Base-by-base conservation (phyloP, 2,797 vertebrate genomes). In the Gymnoscopelus microlampas region DNA sequence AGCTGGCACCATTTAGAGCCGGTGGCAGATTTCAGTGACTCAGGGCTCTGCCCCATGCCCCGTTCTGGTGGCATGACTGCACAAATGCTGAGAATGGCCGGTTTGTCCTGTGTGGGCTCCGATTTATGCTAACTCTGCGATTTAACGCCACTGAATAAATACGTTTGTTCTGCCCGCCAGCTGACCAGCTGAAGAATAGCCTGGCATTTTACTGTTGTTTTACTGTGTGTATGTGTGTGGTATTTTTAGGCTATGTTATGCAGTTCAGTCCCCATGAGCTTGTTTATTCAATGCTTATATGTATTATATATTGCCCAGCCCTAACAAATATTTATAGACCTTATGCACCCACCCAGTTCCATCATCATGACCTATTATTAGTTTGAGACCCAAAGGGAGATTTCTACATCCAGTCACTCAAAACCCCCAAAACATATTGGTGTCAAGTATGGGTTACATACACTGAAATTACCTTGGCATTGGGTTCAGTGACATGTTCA, bases 61-160 rank as follows among this genome's bases (percentile, higher is more conserved):
- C 51, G 55, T 61, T 76, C 60, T 73, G 72, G 78, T 81, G 79
- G 78, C 69, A 81, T 79, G 80, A 87, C 70, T 79, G 70, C 79
- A 91, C 85, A 87, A 86, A 88, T 82, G 81, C 87, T 85, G 87
- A 90, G 86, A 87, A 85, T 72, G 83, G 78, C 75, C 77, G 85
- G 74, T 87, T 86, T 88, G 77, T 77, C 53, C 80, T 66, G 70
- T 63, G 73, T 84, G 77, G 80, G 77, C 81, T 73, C 73, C 71
- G 15, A 48, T 87, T 90, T 81, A 78, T 85, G 84, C 85, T 73
- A 87, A 84, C 85, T 72, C 83, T 64, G 88, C 78, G 60, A 76
- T 89, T 84, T 88, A 85, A 79, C 67, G 61, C 61, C 9, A 44
- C 70, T 84, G 80, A 85, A 85, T 86, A 85, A 87, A 88, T 80